Conservation (phyloP, 1,140 invertebrate genomes). For the Pseudobourletiella spinata region DNA sequence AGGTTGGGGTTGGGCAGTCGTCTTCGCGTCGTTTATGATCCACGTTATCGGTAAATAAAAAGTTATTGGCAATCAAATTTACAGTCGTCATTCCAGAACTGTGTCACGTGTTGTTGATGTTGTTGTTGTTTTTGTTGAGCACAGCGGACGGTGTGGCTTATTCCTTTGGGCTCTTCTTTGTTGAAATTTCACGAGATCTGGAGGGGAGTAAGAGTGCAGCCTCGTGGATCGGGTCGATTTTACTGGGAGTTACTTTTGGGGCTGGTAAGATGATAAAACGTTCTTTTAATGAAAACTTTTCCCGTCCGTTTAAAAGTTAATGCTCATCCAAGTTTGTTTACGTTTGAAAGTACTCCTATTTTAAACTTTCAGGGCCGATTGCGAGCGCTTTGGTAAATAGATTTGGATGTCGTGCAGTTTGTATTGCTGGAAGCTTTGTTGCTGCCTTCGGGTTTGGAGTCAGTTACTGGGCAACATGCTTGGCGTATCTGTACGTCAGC, state of each 20-base stretch:
- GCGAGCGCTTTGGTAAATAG: conserved; percentile 86
- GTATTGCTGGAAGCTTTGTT: conserved; percentile 76
- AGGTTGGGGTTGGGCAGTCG: conserved; percentile 84
- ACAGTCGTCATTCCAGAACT: too few relatives aligned
- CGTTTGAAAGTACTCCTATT: not conserved
- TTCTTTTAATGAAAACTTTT: too few relatives aligned
- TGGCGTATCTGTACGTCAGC: conserved; percentile 71
- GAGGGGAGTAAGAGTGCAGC: conserved; percentile 63
- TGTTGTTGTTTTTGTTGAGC: conserved; percentile 39
- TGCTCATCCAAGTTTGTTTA: conserved; percentile 43
- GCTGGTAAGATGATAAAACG: conserved; percentile 67
- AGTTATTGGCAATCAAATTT: conserved; percentile 1
- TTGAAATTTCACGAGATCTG: conserved; percentile 72
- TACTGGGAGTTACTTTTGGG: conserved; percentile 83
- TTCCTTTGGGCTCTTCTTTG: conserved; percentile 77
- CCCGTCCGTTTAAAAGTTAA: too few relatives aligned
- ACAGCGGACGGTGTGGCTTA: conserved; percentile 85
- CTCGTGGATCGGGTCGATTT: conserved; percentile 80
- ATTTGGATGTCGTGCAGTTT: conserved; percentile 81
- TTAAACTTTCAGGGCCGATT: conserved; percentile 61
- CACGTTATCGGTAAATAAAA: conserved; percentile 68
- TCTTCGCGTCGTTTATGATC: conserved; percentile 83
- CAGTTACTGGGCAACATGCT: conserved; percentile 64
- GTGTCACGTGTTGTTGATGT: too few relatives aligned
- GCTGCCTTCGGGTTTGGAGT: conserved; percentile 62